Evolutionary conservation across 1,140 invertebrate genomes (phyloP).

Genomic region (Drosophila carrolli): DNA sequence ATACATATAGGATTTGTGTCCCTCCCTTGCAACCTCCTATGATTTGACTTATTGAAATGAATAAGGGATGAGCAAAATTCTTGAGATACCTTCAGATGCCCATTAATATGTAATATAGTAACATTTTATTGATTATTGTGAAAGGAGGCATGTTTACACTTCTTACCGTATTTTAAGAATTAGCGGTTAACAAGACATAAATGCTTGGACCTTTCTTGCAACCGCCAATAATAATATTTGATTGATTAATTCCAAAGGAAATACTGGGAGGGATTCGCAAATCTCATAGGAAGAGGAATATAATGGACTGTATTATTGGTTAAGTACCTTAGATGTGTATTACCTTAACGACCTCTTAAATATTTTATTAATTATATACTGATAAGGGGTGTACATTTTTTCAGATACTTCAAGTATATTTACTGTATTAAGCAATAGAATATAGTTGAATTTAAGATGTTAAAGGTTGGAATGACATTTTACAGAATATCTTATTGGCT

Average conservation of each 20-base stretch:
- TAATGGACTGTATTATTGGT: not conserved
- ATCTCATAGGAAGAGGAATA: not conserved
- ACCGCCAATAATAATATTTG: not conserved
- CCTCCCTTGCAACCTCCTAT: not conserved
- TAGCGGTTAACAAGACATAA: not conserved
- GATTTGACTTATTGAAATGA: not conserved
- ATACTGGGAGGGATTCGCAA: not conserved
- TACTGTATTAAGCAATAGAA: no score
- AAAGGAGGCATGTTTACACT: not conserved
- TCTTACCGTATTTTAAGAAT: not conserved
- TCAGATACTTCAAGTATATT: no score
- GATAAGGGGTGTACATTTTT: no score
- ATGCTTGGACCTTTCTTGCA: not conserved
- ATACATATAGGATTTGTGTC: not conserved
- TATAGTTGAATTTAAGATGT: no score
- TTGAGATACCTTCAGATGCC: not conserved
- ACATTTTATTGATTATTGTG: not conserved
- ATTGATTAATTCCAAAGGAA: not conserved
- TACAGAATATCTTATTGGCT: no score
- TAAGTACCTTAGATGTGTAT: not conserved
- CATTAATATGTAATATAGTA: not conserved
- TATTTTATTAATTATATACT: not conserved
- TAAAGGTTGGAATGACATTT: no score
- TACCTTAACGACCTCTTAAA: not conserved
- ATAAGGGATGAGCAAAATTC: not conserved